A percentile compares a stretch with the other conserved stretches of the same genome.
Conservation (phyloP, 2,888 invertebrate species). For the Leptura quadrifasciata region DNA sequence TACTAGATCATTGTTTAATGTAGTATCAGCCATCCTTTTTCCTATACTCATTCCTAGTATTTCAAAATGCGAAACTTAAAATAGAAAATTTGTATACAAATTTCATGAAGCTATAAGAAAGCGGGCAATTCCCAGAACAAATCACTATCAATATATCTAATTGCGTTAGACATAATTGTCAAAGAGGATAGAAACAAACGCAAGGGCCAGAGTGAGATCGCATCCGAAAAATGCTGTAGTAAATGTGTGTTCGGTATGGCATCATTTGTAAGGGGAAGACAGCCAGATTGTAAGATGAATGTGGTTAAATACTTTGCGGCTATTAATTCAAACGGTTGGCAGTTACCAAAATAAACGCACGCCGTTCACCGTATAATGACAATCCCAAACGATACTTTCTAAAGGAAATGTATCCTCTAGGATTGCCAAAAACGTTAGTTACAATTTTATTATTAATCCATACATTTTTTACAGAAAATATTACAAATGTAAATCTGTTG, state of each 20-base stretch:
- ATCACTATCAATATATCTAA: constrained; percentile 6
- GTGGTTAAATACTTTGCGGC: constrained; percentile 70
- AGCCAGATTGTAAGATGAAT: constrained; percentile 68
- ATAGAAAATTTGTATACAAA: not conserved
- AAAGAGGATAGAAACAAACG: not conserved
- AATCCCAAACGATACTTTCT: constrained; percentile 48
- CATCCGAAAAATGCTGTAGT: constrained; percentile 58
- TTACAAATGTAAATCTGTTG: no score
- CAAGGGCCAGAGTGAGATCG: constrained; percentile 1
- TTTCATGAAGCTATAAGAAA: not conserved
- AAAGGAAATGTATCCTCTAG: constrained; percentile 5
- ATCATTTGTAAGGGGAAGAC: constrained; percentile 70
- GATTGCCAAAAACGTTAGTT: not conserved
- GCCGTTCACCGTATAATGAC: constrained; percentile 48
- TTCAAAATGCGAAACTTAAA: not conserved
- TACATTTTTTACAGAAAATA: not conserved
- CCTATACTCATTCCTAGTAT: not conserved
- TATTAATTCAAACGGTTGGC: constrained; percentile 70
- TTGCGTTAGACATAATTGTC: constrained; percentile 25
- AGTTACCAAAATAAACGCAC: constrained; percentile 69
- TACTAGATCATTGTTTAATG: no score
- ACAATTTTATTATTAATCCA: no score
- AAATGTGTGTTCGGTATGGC: constrained; percentile 61
- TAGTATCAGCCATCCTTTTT: not conserved
- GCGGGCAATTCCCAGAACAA: constrained; percentile 6